Base-by-base conservation (phyloP, 2,113 vertebrate genomes). In the Centropus bengalensis region DNA sequence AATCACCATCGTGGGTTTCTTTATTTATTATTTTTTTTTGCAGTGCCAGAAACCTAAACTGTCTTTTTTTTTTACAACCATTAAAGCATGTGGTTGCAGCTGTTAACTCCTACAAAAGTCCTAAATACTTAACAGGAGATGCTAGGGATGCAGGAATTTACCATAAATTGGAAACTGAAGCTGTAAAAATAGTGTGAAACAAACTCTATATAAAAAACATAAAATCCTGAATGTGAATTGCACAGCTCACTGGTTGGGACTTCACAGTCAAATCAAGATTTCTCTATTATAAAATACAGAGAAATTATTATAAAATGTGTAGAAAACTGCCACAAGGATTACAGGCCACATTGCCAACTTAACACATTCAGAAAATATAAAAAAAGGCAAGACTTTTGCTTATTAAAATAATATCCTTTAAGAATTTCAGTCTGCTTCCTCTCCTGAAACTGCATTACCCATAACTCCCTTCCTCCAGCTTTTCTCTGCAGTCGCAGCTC, bases 41-140 rank as follows among this genome's bases (percentile, higher is more conserved):
- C 5, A 2, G 30, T 62, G 67, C 66, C 81, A 82, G 70, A 79
- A 79, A 40, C 58, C 49, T 32, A 6, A 75, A 70, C 30, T 44
- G 15, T 71, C 26, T 4, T 62, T 36, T 36, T 36, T 47, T 75
- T 78, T 58, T 19, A 3, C 60, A 71, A n/a, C 47, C 42, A 49
- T 90, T 70, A 91, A 94, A 91, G 74, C 44, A 60, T 64, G 17
- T 78, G 42, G 36, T 83, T 95, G 86, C 86, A 86, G 52, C 45
- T 86, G 49, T 64, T 90, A 64, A 40, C 45, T 89, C 82, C 63
- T 78, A 73, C 15, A 16, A 15, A 69, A 87, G 44, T 19, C 8
- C 1, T 79, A 82, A 82, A 18, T 55, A 32, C 68, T 88, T 77
- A 45, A 32, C 4, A 28, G 51, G 51, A 90, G 42, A 44, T 86